phyloP scores from a whole-genome alignment of 2,888 invertebrate species.

The Melikaiella ostensackeni region DNA sequence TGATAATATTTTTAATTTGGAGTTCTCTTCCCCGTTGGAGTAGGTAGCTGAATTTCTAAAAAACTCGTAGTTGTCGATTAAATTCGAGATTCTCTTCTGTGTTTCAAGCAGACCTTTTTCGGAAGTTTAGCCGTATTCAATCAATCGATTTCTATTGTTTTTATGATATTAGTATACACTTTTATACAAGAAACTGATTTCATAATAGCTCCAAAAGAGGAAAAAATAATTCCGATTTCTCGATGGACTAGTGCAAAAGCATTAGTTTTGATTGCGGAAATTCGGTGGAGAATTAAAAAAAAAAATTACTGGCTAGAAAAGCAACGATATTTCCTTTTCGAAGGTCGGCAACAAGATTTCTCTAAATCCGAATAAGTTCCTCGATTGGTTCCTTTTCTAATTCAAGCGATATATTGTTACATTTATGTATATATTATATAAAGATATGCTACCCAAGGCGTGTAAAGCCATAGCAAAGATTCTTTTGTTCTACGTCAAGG shows the following conservation, averaged over 20 bases:
- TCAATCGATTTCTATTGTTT: background rate
- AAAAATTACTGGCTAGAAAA: background rate
- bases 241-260: background rate
- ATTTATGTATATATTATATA: conserved; percentile 41
- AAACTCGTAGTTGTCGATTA: too few relatives aligned
- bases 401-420: conserved; percentile 2
- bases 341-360: background rate
- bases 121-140: too few relatives aligned
- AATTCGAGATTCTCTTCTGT: too few relatives aligned
- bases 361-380: background rate
- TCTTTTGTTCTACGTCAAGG: conserved; percentile 16
- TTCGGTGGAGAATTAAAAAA: background rate
- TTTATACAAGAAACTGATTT: background rate
- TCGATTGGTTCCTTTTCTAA: background rate
- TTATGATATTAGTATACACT: background rate
- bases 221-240: background rate
- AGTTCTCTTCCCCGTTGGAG: too few relatives aligned
- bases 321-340: background rate
- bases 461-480: conserved; percentile 48
- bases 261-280: background rate
- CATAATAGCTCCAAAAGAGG: too few relatives aligned
- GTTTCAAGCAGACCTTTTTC: too few relatives aligned
- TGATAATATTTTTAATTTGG: too few relatives aligned
- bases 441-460: conserved; percentile 55
- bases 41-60: too few relatives aligned